Evolutionary conservation across 2,888 invertebrate species (phyloP).

Genomic region (Himalopsyche japonica): DNA sequence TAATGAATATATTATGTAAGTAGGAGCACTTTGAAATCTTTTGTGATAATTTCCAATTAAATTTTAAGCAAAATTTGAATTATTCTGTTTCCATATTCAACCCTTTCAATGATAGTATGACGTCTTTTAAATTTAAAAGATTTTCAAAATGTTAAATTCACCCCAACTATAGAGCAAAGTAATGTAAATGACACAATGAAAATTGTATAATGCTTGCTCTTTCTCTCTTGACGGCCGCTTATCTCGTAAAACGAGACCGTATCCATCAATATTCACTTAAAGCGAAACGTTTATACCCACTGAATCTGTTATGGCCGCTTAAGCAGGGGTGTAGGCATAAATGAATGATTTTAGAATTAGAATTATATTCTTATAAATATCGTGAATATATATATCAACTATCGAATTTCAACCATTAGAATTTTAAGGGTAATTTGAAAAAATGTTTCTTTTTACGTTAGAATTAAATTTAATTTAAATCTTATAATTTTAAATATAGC

Average conservation of each 20-base stretch:
- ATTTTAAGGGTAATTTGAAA: no score
- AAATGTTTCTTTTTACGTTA: no score
- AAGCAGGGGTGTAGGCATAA: constrained; percentile 32
- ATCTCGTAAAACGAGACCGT: background rate
- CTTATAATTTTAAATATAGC: no score
- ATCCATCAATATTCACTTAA: constrained; percentile 8
- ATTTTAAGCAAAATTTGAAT: background rate
- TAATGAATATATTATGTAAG: no score
- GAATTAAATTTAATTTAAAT: no score
- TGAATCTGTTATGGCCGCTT: constrained; percentile 35
- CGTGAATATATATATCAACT: no score
- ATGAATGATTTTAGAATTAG: background rate
- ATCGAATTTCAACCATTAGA: no score
- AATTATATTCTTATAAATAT: no score
- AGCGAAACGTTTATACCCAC: constrained; percentile 15
- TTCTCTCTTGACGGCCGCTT: background rate
- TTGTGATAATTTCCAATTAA: background rate
- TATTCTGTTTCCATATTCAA: background rate
- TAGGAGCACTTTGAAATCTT: no score
- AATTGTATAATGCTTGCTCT: background rate
- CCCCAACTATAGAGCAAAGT: background rate
- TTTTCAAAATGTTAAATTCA: background rate
- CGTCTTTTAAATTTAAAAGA: background rate
- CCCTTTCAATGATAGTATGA: background rate
- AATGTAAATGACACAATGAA: background rate